Percentiles rank a stretch among this genome's conserved stretches.
phyloP scores from a whole-genome alignment of 2,888 invertebrate species.

The Laspeyria flexula region DNA sequence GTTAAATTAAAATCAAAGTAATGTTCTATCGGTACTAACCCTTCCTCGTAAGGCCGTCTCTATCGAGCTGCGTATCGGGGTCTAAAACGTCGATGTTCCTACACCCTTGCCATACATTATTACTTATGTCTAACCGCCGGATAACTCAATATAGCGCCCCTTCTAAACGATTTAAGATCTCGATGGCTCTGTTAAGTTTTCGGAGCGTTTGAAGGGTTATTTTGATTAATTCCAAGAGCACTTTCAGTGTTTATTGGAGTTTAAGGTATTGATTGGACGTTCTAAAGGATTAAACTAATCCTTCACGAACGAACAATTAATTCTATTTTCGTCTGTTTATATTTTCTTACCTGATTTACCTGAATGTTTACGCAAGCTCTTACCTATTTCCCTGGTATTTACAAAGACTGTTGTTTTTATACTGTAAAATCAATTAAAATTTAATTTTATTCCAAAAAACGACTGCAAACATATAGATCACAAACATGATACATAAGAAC shows the following conservation, averaged over 20 bases:
- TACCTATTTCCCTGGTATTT: too few species aligned
- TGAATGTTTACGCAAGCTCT: too few species aligned
- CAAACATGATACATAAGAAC: too few species aligned
- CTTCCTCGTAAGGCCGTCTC: slow-evolving; percentile 62
- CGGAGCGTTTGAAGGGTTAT: slow-evolving; percentile 63
- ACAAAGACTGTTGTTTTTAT: too few species aligned
- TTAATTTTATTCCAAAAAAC: too few species aligned
- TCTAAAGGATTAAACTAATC: slow-evolving; percentile 25
- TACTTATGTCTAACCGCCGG: slow-evolving; percentile 75
- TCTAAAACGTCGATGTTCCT: slow-evolving; percentile 54
- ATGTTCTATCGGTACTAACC: slow-evolving; percentile 62
- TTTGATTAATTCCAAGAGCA: slow-evolving; percentile 74
- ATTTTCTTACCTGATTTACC: too few species aligned
- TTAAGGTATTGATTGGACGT: slow-evolving; percentile 38
- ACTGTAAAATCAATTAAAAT: too few species aligned
- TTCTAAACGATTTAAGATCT: slow-evolving; percentile 80
- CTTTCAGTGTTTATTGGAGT: slow-evolving; percentile 47
- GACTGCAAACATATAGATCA: too few species aligned
- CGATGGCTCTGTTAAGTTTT: slow-evolving; percentile 69
- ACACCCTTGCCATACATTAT: slow-evolving; percentile 75
- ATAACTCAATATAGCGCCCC: slow-evolving; percentile 76
- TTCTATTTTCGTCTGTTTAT: too few species aligned
- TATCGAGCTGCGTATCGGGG: slow-evolving; percentile 61
- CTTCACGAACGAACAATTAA: too few species aligned
- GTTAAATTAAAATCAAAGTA: slow-evolving; percentile 9